Evolutionary conservation across 2,797 vertebrate genomes (phyloP), one percentile per base, ranked within the genome.

Genomic region (Scolopax rusticola): DNA sequence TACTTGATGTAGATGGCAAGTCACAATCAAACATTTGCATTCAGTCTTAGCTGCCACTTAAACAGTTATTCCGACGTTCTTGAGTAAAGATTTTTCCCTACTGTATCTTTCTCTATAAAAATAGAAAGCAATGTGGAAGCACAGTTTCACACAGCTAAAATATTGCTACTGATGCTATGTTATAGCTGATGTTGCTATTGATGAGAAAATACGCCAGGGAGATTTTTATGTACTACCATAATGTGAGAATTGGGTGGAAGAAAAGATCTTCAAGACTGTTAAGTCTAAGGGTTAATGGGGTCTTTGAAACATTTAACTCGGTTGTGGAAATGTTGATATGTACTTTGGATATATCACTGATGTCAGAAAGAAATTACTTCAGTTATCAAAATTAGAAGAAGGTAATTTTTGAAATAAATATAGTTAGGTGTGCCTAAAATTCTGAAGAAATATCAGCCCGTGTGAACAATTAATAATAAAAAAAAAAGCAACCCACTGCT

Each of bases 51-150:
- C 32, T 91, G 36, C 59, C 32, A 43, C 56, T 83, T 93, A 33
- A 86, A 67, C 53, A 18, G 71, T 69, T 63, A 38, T 59, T 97
- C 57, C 60, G 53, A 28, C 90, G 75, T 74, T 95, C 79, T 77
- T 75, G 96, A 95, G 95, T 77, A 84, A 91, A 63, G 19, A 16
- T 59, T 59, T 87, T 84, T 59, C 77, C 27, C 32, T 67, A 65
- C 8, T 90, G 12, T 91, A 84, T 67, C 9, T 82, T 68, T 57
- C n/a, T 6, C 56, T 4, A 56, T 61, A 63, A 43, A 87, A 88
- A 65, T 85, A 87, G 95, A 77, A 94, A 68, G 45, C 54, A 89
- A 38, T 38, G 25, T 75, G 47, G 59, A 82, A 63, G 15, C 51
- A 70, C 21, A 90, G 56, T 69, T 91, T 80, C 11, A 73, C 56